Evolutionary conservation across 2,888 invertebrate species (phyloP), one percentile per base, ranked within the genome.

Genomic region (Phyllotreta cruciferae): DNA sequence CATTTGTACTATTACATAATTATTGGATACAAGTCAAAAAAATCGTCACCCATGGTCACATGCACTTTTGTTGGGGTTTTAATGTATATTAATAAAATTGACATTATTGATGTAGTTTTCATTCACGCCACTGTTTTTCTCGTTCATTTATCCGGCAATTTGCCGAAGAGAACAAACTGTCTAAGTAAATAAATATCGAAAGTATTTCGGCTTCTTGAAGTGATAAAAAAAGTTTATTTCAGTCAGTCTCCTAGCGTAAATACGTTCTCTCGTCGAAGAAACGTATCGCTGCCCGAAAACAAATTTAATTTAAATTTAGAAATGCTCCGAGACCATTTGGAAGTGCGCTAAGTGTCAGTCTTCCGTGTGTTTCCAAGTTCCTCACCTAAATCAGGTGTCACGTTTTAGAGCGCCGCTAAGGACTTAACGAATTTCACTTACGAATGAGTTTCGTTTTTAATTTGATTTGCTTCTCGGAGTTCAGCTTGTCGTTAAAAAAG

Each of bases 281-380:
- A 38, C 55, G 42, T 55, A 55, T 55, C 55, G 14, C 34, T 34
- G 35, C n/a, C 53, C n/a, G 35, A 55, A 55, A 55, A 55, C 55
- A 42, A 55, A 55, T 14, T 55, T 55, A 55, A 55, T 55, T 55
- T 55, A 55, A 55, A 55, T 55, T 55, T 55, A 42, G 55, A 39
- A 24, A 8, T 35, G 35, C 39, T 42, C 24, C 38, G 54, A 54
- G 54, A 35, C 13, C 41, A 54, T 54, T 39, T 54, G 37, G 55
- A 38, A 53, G 53, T 42, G 41, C 42, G 37, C 38, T 55, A 42
- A 42, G 34, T 55, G 42, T 42, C 55, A 42, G 55, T 55, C 55
- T 14, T 41, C 42, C 37, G 55, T 14, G 38, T 11, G 35, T 41
- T 55, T 55, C n/a, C 14, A 9, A 24, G 41, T 41, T 55, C 38